These are phyloP conservation scores for Pseudomyrmex gracilis DNA, from an alignment of 1,140 invertebrate genomes.

Conservation along the genomic window DNA sequence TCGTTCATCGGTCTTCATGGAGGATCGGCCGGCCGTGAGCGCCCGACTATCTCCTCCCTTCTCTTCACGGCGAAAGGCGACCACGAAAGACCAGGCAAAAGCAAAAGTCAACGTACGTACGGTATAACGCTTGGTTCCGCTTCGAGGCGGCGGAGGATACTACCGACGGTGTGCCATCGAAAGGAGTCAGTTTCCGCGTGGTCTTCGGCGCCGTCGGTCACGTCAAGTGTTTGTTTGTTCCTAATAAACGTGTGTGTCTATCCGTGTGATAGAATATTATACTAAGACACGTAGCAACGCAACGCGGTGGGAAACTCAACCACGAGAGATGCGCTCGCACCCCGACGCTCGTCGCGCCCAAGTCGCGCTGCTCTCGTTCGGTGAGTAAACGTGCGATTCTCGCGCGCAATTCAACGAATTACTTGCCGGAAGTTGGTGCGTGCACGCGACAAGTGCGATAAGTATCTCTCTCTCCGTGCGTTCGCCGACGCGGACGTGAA, in stretches of 20 bases:
- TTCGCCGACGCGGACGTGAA: not conserved
- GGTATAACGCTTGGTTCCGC: conserved; percentile 66
- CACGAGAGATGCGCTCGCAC: conserved; percentile 42
- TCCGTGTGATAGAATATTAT: not conserved
- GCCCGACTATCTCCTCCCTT: conserved; percentile 74
- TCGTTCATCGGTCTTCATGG: conserved; percentile 31
- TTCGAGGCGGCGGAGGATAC: conserved; percentile 72
- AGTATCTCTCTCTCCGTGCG: too few relatives aligned
- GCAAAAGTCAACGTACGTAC: conserved; percentile 78
- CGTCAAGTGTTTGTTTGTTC: conserved; percentile 23
- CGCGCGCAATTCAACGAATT: not conserved
- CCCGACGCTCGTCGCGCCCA: conserved; percentile 53
- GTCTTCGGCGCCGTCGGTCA: conserved; percentile 74
- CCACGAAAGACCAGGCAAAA: conserved; percentile 62
- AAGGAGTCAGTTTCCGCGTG: conserved; percentile 82
- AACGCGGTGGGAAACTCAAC: not conserved
- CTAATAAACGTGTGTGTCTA: not conserved
- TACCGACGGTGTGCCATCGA: conserved; percentile 71
- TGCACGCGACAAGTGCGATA: not conserved
- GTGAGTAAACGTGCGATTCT: conserved; percentile 63
- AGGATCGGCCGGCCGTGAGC: conserved; percentile 64
- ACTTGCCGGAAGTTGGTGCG: conserved; percentile 33
- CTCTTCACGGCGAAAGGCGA: conserved; percentile 71
- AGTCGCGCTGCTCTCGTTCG: conserved; percentile 64
- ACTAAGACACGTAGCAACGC: not conserved